phyloP scores from a whole-genome alignment of 2,113 vertebrate species.

The Pimephales promelas region DNA sequence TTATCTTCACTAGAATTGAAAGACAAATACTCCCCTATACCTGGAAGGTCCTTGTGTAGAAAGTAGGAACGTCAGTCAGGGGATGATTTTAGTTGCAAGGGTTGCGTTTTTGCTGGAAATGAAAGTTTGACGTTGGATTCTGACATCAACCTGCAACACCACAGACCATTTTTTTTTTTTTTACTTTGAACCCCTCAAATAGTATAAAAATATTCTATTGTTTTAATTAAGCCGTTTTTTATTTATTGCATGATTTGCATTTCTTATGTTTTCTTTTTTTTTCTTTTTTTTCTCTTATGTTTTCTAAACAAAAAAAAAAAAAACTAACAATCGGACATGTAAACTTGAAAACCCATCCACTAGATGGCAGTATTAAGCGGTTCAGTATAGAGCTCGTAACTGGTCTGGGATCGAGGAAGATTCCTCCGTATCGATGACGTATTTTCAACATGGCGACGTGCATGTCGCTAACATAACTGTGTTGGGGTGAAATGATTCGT shows the following conservation, averaged over 20 bases:
- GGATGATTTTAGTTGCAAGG: too few species aligned
- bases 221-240: neutral
- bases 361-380: slow-evolving; percentile 11
- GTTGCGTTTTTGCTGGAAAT: too few species aligned
- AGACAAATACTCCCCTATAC: too few species aligned
- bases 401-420: neutral
- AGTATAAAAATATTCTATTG: neutral
- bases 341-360: neutral
- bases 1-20: too few species aligned
- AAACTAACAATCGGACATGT: too few species aligned
- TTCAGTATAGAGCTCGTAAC: neutral
- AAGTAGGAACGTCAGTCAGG: too few species aligned
- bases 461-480: slow-evolving; percentile 10
- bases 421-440: neutral
- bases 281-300: too few species aligned
- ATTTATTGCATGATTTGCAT: neutral
- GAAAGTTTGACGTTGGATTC: too few species aligned
- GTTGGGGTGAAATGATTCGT: neutral
- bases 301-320: too few species aligned
- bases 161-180: neutral
- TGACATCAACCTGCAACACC: neutral
- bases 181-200: neutral
- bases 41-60: too few species aligned
- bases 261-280: too few species aligned
- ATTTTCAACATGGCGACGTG: slow-evolving; percentile 33